Evolutionary conservation across 2,797 vertebrate species (phyloP).

Genomic region (Antennarius maculatus): DNA sequence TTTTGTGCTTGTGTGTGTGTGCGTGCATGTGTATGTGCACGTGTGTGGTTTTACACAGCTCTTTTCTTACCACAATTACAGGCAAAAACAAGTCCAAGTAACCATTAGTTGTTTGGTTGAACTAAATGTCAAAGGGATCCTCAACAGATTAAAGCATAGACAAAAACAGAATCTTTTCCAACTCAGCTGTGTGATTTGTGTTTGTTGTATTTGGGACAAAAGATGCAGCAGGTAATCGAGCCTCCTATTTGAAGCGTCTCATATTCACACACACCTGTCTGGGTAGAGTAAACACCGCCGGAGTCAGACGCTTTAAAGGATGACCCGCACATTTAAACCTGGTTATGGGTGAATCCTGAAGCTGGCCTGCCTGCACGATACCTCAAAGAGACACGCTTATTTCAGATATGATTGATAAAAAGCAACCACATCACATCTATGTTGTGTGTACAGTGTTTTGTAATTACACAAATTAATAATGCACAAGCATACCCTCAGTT

Average conservation of each 20-base stretch:
- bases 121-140: conserved; percentile 61
- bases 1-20: conserved; percentile 25
- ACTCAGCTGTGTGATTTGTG: conserved; percentile 75
- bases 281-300: conserved; percentile 73
- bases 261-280: conserved; percentile 79
- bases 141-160: conserved; percentile 13
- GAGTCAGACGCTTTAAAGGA: conserved; percentile 75
- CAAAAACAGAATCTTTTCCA: conserved; percentile 42
- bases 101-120: conserved; percentile 54
- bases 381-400: conserved; percentile 41
- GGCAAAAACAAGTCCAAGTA: conserved; percentile 70
- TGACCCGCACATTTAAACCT: conserved; percentile 68
- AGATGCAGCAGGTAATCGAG: conserved; percentile 64
- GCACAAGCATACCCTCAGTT: neutral
- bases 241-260: conserved; percentile 77
- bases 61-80: conserved; percentile 58
- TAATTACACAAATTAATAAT: neutral
- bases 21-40: neutral
- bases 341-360: conserved; percentile 61
- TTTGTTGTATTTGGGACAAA: conserved; percentile 76
- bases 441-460: conserved; percentile 4
- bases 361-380: conserved; percentile 60
- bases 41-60: conserved; percentile 29
- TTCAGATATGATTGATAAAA: conserved; percentile 49
- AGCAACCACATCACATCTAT: conserved; percentile 42